These are phyloP conservation scores for Bombus turneri DNA, from an alignment of 1,140 invertebrate genomes.

Conservation along the genomic window DNA sequence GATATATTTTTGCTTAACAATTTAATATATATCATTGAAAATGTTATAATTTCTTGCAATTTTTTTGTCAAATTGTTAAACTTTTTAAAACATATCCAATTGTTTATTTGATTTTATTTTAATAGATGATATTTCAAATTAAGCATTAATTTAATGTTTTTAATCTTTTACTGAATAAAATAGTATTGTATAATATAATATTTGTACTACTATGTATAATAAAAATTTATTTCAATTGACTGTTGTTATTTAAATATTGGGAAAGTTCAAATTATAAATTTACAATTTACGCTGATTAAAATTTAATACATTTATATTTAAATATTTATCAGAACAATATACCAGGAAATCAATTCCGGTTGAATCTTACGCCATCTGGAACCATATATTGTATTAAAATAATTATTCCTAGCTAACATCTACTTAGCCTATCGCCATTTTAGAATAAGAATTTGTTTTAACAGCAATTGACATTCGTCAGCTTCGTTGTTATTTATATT, in stretches of 20 bases:
- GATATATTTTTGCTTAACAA: not conserved
- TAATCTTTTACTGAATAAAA: not conserved
- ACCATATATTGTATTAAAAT: not conserved
- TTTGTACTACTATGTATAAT: not conserved
- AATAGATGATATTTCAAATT: not conserved
- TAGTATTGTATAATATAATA: not conserved
- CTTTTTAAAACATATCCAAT: not conserved
- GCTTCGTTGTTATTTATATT: slow-evolving; percentile 11
- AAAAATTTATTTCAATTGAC: not conserved
- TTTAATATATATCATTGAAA: not conserved
- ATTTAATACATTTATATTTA: not conserved
- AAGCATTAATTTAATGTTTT: not conserved
- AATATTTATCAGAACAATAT: not conserved
- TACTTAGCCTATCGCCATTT: slow-evolving; percentile 59
- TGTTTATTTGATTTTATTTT: not conserved
- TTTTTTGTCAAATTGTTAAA: not conserved
- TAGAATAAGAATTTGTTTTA: slow-evolving; percentile 50
- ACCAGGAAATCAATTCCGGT: slow-evolving; percentile 18
- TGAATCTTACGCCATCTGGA: slow-evolving; percentile 21
- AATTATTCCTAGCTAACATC: slow-evolving; percentile 25
- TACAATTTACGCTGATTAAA: no score
- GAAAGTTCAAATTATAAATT: not conserved
- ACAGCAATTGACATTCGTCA: slow-evolving; percentile 45
- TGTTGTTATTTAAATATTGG: not conserved
- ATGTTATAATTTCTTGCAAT: not conserved